Evolutionary conservation across 2,888 invertebrate species (phyloP).

Genomic region (Seira ritae): DNA sequence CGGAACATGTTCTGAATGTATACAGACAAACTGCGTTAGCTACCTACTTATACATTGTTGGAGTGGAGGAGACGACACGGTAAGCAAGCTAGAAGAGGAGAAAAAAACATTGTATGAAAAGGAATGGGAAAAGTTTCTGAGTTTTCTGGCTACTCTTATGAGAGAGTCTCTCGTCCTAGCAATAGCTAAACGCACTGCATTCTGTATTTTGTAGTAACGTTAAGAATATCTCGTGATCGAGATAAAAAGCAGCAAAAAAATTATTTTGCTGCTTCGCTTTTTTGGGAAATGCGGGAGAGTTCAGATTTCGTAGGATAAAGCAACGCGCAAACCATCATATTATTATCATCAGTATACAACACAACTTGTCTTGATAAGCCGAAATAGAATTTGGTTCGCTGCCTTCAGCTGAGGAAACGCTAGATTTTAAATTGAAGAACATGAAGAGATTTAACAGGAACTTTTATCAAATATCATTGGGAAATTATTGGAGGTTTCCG

Average conservation of each 20-base stretch:
- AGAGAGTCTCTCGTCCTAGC: not conserved
- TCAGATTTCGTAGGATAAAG: not conserved
- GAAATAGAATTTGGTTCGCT: constrained; percentile 58
- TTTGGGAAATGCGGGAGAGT: constrained; percentile 17
- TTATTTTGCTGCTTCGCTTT: constrained; percentile 1
- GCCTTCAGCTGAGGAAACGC: constrained; percentile 62
- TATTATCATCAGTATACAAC: constrained; percentile 2
- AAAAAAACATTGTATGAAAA: constrained; percentile 4
- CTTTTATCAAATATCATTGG: not conserved
- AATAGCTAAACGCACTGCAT: not conserved
- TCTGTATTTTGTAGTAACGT: not conserved
- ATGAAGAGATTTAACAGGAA: not conserved
- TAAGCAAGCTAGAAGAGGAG: not conserved
- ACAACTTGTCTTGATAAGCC: constrained; percentile 55
- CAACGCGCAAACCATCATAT: not conserved
- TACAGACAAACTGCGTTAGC: not conserved
- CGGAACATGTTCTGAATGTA: not conserved
- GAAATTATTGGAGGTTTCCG: too few species aligned
- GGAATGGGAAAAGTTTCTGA: constrained; percentile 20
- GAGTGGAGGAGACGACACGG: constrained; percentile 1
- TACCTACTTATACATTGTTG: constrained; percentile 5
- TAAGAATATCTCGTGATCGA: not conserved
- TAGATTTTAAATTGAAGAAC: not conserved
- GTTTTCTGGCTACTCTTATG: not conserved
- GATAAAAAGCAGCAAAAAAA: constrained; percentile 21